These are phyloP conservation scores for Iselma pallidipennis DNA, from an alignment of 2,888 invertebrate species.

Conservation along the genomic window DNA sequence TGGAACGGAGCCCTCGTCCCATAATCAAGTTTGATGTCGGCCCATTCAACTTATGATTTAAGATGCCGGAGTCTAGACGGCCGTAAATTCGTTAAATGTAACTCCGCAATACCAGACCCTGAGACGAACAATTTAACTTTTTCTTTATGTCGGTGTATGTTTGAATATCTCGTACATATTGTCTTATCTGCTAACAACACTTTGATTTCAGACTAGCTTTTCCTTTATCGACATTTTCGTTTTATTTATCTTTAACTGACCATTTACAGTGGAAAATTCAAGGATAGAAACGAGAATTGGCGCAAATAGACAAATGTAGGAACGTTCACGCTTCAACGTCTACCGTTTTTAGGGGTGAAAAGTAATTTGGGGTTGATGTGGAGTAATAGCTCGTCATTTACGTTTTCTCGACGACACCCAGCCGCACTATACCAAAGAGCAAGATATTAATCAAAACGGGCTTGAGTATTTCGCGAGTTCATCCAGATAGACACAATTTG, in stretches of 20 bases:
- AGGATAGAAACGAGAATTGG: not conserved
- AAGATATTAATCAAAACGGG: conserved; percentile 41
- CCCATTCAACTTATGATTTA: not conserved
- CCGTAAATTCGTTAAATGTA: not conserved
- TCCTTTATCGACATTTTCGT: too few species aligned
- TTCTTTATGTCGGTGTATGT: too few species aligned
- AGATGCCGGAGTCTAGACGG: not conserved
- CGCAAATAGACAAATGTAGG: not conserved
- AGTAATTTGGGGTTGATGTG: conserved; percentile 24
- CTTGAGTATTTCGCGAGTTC: conserved; percentile 33
- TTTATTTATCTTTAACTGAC: not conserved
- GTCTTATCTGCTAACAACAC: not conserved
- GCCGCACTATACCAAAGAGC: conserved; percentile 18
- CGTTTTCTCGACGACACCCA: conserved; percentile 18
- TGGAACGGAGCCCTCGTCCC: not conserved
- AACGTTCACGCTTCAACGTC: not conserved
- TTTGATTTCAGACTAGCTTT: not conserved
- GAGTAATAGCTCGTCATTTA: conserved; percentile 21
- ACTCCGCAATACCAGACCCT: not conserved
- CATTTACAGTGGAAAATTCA: not conserved
- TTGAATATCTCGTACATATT: not conserved
- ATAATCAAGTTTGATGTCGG: not conserved
- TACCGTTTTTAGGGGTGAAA: not conserved
- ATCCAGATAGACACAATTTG: conserved; percentile 49
- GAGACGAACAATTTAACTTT: too few species aligned